Evolutionary conservation across 2,113 vertebrate species (phyloP), one percentile per base, ranked within the genome.

Genomic region (Martes martes): DNA sequence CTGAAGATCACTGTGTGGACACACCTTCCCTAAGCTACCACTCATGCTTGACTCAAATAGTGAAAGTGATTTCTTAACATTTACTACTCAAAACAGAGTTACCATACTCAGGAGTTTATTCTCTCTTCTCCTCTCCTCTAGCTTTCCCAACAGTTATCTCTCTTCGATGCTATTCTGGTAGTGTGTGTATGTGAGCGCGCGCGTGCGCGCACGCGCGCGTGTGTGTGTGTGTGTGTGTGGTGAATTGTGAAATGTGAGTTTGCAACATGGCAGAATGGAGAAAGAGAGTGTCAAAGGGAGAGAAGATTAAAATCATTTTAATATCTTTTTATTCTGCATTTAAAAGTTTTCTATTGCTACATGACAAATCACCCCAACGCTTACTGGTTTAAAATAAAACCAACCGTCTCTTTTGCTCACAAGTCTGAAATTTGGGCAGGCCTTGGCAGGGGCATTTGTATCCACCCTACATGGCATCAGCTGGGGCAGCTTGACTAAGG

Each of bases 231-330:
- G 71, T 24, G 36, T 14, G 21, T 42, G 23, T 26, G 11, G 61
- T 63, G 88, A 85, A 95, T 59, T 88, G 39, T 63, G 57, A 78
- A 92, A 36, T 57, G 28, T 31, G 69, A 52, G 15, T 94, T 67
- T 74, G 52, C 39, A 55, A 39, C 63, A 63, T n/a, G n/a, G 16
- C 23, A 65, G 45, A 61, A 71, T 55, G 52, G 63, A 84, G 52
- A 71, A 89, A 95, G 39, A 91, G 6, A 67, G 50, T 73, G 74
- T 65, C 23, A 63, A 76, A 85, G 36, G 28, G n/a, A 85, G 11
- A 93, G n/a, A 80, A 89, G 42, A 63, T 63, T 63, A 96, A 92
- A 69, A 71, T 89, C 21, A 73, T 89, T 79, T 83, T 26, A 63
- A 55, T n/a, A 42, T 84, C 61, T 83, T 96, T 95, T 84, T 55